Percentiles rank a stretch among this genome's conserved stretches.
Conservation (phyloP, 2,888 invertebrate species). For the Lochmaea capreae region DNA sequence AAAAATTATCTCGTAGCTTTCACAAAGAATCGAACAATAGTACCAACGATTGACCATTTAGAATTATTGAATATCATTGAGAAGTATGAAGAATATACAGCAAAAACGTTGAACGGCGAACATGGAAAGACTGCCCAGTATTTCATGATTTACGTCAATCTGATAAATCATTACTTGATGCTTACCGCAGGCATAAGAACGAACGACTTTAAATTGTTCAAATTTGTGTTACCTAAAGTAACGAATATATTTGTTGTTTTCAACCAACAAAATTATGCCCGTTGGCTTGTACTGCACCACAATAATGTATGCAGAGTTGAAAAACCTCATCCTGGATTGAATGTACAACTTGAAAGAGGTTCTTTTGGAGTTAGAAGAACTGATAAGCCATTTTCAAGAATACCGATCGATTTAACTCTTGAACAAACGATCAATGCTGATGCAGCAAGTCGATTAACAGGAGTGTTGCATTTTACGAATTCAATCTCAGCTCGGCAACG, state of each 20-base stretch:
- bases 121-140: constrained; percentile 57
- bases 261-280: constrained; percentile 30
- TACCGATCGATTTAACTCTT: constrained; percentile 15
- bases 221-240: constrained; percentile 16
- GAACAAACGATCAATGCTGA: too few relatives aligned
- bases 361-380: constrained; percentile 40
- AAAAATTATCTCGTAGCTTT: background rate
- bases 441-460: too few relatives aligned
- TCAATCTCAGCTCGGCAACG: too few relatives aligned
- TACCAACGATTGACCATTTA: too few relatives aligned
- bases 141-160: constrained; percentile 51
- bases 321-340: background rate
- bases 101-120: constrained; percentile 47
- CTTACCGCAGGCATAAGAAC: constrained; percentile 52
- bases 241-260: constrained; percentile 24
- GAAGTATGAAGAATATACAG: constrained; percentile 32
- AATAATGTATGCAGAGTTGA: constrained; percentile 16
- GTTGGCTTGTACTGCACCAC: constrained; percentile 43
- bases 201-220: constrained; percentile 47
- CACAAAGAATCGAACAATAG: too few relatives aligned
- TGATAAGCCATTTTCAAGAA: constrained; percentile 28
- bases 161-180: constrained; percentile 48
- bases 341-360: constrained; percentile 21
- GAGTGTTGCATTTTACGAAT: too few relatives aligned
- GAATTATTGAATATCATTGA: constrained; percentile 6